Conservation (phyloP, 2,113 vertebrate species). For the Hystrix cristata region DNA sequence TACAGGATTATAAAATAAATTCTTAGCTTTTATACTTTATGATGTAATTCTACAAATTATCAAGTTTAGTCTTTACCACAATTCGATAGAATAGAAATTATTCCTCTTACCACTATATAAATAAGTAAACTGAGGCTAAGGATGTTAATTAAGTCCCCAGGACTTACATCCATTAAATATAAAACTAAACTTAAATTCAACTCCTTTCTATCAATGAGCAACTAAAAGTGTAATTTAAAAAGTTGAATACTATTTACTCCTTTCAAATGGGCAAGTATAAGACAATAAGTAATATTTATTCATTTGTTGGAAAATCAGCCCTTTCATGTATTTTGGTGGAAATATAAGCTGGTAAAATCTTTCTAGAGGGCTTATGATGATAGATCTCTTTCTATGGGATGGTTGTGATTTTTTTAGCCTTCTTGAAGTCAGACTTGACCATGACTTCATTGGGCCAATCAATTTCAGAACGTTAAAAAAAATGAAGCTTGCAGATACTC, state of each 20-base stretch:
- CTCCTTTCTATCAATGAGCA: neutral
- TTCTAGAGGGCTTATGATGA: neutral
- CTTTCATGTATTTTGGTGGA: neutral
- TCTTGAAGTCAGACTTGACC: neutral
- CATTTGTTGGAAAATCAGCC: neutral
- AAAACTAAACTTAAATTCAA: neutral
- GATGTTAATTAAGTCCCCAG: neutral
- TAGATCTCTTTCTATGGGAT: neutral
- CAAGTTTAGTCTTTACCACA: neutral
- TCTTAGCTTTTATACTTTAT: neutral
- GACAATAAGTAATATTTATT: neutral
- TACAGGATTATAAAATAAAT: neutral
- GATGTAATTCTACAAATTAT: neutral
- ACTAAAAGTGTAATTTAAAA: neutral
- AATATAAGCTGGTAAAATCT: neutral
- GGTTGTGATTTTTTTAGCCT: neutral
- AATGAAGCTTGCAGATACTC: neutral
- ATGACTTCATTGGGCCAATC: neutral
- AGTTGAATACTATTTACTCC: neutral
- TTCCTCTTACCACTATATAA: neutral
- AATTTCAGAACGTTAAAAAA: neutral
- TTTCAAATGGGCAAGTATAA: neutral
- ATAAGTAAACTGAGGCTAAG: neutral
- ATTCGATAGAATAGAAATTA: neutral
- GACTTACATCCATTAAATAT: neutral